Percentiles rank a stretch among this genome's conserved stretches.
phyloP scores from a whole-genome alignment of 2,888 invertebrate genomes.

The Ochropleura leucogaster region DNA sequence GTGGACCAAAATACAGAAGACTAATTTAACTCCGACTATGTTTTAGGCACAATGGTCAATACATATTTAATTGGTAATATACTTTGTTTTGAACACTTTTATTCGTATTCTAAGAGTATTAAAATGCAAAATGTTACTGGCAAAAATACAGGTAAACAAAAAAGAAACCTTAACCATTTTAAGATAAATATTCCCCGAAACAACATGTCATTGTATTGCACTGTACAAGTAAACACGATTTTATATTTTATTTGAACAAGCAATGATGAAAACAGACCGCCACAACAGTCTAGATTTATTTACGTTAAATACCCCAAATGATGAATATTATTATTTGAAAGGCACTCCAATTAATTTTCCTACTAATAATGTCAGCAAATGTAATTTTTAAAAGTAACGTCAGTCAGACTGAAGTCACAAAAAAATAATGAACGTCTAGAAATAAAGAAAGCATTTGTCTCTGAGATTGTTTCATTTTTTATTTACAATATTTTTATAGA shows the following conservation, averaged over 20 bases:
- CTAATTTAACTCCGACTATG: not conserved
- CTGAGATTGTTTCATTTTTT: slow-evolving; percentile 47
- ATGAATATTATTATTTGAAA: not conserved
- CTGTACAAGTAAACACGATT: not conserved
- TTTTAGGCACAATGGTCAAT: not conserved
- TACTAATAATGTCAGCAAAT: slow-evolving; percentile 36
- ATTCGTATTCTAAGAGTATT: not conserved
- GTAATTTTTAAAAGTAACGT: slow-evolving; percentile 37
- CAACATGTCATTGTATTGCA: not conserved
- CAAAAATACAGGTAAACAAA: not conserved
- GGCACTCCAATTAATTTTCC: slow-evolving; percentile 34
- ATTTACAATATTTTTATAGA: slow-evolving; percentile 51
- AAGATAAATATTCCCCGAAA: not conserved
- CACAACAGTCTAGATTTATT: not conserved
- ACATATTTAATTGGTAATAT: not conserved
- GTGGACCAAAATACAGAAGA: not conserved
- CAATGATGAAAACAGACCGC: not conserved
- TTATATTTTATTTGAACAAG: not conserved
- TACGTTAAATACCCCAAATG: not conserved
- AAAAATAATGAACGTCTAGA: slow-evolving; percentile 54
- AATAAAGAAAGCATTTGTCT: slow-evolving; percentile 41
- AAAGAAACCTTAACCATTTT: not conserved
- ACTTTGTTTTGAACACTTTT: not conserved
- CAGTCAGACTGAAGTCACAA: slow-evolving; percentile 13
- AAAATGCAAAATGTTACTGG: not conserved